Conservation (phyloP, 2,888 invertebrate genomes). For the Stegana nigrithorax region DNA sequence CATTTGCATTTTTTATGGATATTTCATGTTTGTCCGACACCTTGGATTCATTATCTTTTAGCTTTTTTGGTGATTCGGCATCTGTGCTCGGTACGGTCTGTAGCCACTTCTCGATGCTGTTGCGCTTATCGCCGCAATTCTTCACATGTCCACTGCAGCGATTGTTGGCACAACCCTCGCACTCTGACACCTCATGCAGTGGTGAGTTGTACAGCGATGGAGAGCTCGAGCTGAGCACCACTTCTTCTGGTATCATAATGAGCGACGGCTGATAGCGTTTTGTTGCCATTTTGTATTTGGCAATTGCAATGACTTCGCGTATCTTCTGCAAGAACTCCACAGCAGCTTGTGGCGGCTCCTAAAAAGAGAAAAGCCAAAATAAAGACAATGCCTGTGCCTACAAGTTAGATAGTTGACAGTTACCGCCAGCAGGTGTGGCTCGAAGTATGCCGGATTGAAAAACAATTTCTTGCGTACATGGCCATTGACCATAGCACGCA, state of each 20-base stretch:
- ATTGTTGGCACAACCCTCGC: conserved; percentile 49
- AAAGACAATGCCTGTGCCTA: conserved; percentile 1
- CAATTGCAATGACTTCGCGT: conserved; percentile 89
- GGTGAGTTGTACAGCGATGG: conserved; percentile 70
- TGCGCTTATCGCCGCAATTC: conserved; percentile 78
- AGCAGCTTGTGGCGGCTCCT: conserved; percentile 92
- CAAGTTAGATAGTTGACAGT: conserved; percentile 54
- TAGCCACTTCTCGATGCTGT: conserved; percentile 80
- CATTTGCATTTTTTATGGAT: neutral
- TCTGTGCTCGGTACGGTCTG: conserved; percentile 75
- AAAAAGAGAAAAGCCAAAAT: conserved; percentile 52
- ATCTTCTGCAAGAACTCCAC: conserved; percentile 90
- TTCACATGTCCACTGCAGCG: conserved; percentile 58
- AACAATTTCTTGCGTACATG: conserved; percentile 83
- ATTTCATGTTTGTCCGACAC: conserved; percentile 13
- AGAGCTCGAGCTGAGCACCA: conserved; percentile 41
- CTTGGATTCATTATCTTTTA: no score
- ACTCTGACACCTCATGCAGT: conserved; percentile 59
- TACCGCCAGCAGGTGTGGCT: conserved; percentile 85
- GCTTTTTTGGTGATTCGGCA: conserved; percentile 8
- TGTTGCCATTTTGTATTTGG: conserved; percentile 87
- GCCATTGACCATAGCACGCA: conserved; percentile 75
- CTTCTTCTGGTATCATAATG: conserved; percentile 84
- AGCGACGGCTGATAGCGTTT: conserved; percentile 85
- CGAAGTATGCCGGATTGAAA: conserved; percentile 92